A percentile compares a stretch with the other conserved stretches of the same genome.
Conservation (phyloP, 2,113 vertebrate species). For the Cranoglanis bouderius region DNA sequence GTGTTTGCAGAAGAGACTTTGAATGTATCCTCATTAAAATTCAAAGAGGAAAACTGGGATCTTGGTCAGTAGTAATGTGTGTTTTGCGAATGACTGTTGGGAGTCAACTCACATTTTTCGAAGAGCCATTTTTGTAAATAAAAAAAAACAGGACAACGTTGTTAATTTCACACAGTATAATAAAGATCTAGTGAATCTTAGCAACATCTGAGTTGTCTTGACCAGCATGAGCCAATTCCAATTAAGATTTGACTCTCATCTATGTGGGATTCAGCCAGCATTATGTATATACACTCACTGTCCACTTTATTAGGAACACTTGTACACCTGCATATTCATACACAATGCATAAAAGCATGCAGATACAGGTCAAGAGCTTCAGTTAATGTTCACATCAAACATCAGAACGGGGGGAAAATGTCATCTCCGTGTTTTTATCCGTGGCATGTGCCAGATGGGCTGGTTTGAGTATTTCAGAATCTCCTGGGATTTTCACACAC, state of each 20-base stretch:
- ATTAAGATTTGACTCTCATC: not conserved
- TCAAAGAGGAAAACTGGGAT: not conserved
- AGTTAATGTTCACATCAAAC: not conserved
- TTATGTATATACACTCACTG: not conserved
- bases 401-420: not conserved
- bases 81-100: not conserved
- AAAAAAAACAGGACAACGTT: not conserved
- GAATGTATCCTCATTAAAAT: not conserved
- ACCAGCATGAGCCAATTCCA: not conserved
- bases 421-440: not conserved
- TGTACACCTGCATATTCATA: not conserved
- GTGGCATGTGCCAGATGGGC: not conserved
- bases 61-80: not conserved
- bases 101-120: not conserved
- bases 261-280: not conserved
- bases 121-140: not conserved
- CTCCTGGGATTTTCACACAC: not conserved
- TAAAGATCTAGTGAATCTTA: not conserved
- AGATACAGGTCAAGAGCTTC: not conserved
- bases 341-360: not conserved
- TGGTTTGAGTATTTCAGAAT: not conserved
- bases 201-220: not conserved
- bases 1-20: not conserved
- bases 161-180: not conserved
- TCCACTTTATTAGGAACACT: not conserved